A percentile compares a stretch with the other conserved stretches of the same genome.
Evolutionary conservation across 1,140 invertebrate species (phyloP).

Genomic region (Anastatus disparis): DNA sequence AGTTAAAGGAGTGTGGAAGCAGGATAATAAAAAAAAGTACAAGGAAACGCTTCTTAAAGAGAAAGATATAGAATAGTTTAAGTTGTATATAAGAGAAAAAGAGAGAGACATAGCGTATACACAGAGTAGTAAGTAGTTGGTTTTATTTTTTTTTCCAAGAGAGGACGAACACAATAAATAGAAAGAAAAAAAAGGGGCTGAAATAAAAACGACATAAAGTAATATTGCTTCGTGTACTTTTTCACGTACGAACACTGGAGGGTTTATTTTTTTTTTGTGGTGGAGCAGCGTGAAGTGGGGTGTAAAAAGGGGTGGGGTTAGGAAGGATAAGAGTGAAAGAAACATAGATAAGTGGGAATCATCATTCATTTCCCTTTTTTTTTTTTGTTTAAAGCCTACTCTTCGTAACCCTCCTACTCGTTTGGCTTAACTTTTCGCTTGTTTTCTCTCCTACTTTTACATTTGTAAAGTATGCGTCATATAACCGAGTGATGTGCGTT

Average conservation of each 20-base stretch:
- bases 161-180: background rate
- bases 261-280: too few relatives aligned
- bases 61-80: background rate
- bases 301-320: background rate
- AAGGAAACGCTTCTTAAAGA: slow-evolving; percentile 3
- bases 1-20: background rate
- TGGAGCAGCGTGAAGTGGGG: background rate
- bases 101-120: too few relatives aligned
- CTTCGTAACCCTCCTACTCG: too few relatives aligned
- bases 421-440: background rate
- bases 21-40: background rate
- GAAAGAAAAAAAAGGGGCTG: background rate
- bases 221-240: slow-evolving; percentile 14
- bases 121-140: too few relatives aligned
- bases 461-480: too few relatives aligned
- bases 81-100: background rate
- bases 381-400: background rate
- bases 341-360: slow-evolving; percentile 1
- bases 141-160: too few relatives aligned
- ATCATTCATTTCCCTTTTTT: slow-evolving; percentile 12
- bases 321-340: background rate
- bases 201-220: slow-evolving; percentile 26
- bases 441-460: background rate
- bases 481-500: too few relatives aligned
- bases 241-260: background rate